Evolutionary conservation across 1,140 invertebrate genomes (phyloP).

Genomic region (Heliconius melpomene): DNA sequence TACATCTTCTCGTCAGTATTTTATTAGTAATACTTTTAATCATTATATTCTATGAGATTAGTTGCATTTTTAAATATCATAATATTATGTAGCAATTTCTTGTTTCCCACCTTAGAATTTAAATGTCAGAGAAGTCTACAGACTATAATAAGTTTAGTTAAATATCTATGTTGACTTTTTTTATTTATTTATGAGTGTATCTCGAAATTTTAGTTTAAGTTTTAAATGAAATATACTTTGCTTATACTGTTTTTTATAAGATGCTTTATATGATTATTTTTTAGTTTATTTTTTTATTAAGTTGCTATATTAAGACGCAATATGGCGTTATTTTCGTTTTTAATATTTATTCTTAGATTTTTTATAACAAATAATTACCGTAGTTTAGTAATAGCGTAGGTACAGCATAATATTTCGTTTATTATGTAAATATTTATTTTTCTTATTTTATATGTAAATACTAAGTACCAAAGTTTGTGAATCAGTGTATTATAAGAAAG

Average conservation of each 20-base stretch:
- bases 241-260: background rate
- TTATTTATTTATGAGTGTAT: constrained; percentile 30
- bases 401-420: constrained; percentile 48
- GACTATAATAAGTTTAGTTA: constrained; percentile 14
- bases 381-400: constrained; percentile 40
- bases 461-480: constrained; percentile 53
- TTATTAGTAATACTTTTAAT: background rate
- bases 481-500: constrained; percentile 44
- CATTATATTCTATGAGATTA: constrained; percentile 15
- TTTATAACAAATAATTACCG: constrained; percentile 28
- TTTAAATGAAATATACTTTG: constrained; percentile 17
- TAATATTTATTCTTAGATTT: constrained; percentile 16
- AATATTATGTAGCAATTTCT: constrained; percentile 19
- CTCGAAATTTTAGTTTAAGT: constrained; percentile 20
- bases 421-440: constrained; percentile 27
- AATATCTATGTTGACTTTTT: constrained; percentile 14
- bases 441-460: constrained; percentile 20
- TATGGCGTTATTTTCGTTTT: background rate
- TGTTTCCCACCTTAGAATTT: constrained; percentile 26
- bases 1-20: background rate
- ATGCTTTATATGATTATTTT: constrained; percentile 22
- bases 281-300: constrained; percentile 22
- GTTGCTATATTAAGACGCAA: constrained; percentile 10
- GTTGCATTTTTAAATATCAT: constrained; percentile 16
- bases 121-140: background rate